Percentiles rank a stretch among this genome's conserved stretches.
Evolutionary conservation across 2,888 invertebrate genomes (phyloP).

Genomic region (Chymomyza procnemis): DNA sequence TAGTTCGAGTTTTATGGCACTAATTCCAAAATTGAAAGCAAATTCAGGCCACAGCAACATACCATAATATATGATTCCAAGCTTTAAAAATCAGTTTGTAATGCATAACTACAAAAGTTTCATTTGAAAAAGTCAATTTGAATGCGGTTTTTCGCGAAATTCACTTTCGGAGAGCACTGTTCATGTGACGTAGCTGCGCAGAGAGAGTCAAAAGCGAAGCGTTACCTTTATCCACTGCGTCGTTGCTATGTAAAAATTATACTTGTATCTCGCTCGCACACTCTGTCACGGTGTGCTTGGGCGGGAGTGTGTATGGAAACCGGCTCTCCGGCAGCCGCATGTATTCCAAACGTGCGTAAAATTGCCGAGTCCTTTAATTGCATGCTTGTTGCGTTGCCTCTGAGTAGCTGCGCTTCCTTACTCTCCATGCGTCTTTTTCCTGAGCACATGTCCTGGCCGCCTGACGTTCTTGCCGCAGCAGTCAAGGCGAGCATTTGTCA

Average conservation of each 20-base stretch:
- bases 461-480: not conserved
- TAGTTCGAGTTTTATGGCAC: too few species aligned
- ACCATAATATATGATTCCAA: too few species aligned
- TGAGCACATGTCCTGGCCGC: not conserved
- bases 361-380: slow-evolving; percentile 22
- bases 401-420: not conserved
- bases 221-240: not conserved
- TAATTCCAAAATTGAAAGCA: too few species aligned
- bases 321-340: not conserved
- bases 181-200: not conserved
- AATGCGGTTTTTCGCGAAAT: too few species aligned
- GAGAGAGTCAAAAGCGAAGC: not conserved
- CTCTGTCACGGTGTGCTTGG: not conserved
- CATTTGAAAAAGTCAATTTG: too few species aligned
- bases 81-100: too few species aligned
- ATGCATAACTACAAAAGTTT: too few species aligned
- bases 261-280: slow-evolving; percentile 5
- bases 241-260: not conserved
- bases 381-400: slow-evolving; percentile 61
- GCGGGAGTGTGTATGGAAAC: not conserved
- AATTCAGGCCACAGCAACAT: too few species aligned
- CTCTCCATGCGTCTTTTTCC: slow-evolving; percentile 3
- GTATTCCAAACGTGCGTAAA: slow-evolving; percentile 22
- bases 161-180: not conserved
- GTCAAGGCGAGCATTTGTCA: not conserved